Conservation (phyloP, 2,113 vertebrate genomes). For the Rhinoderma darwinii region DNA sequence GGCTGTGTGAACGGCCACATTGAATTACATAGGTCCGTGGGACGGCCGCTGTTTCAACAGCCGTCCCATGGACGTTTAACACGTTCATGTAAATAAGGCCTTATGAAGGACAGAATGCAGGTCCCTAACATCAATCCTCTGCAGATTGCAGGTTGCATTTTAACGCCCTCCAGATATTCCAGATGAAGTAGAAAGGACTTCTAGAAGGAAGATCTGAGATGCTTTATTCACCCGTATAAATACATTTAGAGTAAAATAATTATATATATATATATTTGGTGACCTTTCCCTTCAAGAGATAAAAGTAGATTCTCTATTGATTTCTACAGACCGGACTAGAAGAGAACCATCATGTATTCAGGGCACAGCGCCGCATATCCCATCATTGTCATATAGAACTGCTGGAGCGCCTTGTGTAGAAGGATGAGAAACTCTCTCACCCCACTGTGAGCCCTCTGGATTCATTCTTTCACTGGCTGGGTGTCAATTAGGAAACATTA, state of each 20-base stretch:
- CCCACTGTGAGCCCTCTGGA: conserved; percentile 26
- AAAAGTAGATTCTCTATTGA: neutral
- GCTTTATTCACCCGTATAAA: neutral
- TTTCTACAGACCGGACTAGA: neutral
- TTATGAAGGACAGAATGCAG: neutral
- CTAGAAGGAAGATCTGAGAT: neutral
- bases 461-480: conserved; percentile 1
- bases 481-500: conserved; percentile 3
- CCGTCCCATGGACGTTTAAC: too few species aligned
- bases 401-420: conserved; percentile 8
- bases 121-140: neutral
- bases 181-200: neutral
- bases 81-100: too few species aligned
- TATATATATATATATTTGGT: too few species aligned
- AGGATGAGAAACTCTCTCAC: conserved; percentile 8
- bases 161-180: neutral
- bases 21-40: too few species aligned
- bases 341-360: neutral
- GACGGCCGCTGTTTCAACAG: too few species aligned
- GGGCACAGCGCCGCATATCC: neutral
- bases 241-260: too few species aligned
- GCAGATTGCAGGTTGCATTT: neutral
- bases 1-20: too few species aligned
- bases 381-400: neutral
- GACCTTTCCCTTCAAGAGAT: neutral